Conservation (phyloP, 2,888 invertebrate species). For the Trilocha varians region DNA sequence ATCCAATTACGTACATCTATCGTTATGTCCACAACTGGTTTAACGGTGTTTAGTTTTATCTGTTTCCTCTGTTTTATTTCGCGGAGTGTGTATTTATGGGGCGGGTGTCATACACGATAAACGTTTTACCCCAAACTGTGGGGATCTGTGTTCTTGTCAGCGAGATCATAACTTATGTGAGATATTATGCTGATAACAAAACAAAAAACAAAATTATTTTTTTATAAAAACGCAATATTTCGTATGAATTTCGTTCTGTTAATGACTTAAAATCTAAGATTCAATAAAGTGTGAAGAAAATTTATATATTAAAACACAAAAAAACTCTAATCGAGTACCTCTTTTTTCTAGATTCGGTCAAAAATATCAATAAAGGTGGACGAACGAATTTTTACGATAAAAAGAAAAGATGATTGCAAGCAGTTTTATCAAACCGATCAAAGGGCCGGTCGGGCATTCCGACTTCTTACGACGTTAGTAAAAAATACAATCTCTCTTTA, state of each 20-base stretch:
- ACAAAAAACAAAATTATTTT: constrained; percentile 2
- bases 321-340: neutral
- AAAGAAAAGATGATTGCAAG: constrained; percentile 52
- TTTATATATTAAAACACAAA: neutral
- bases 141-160: constrained; percentile 66
- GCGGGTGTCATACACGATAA: constrained; percentile 65
- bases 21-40: constrained; percentile 39
- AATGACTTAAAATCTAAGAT: no score
- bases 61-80: constrained; percentile 62
- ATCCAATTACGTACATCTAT: constrained; percentile 24
- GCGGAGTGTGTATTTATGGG: constrained; percentile 58
- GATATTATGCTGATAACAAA: constrained; percentile 47
- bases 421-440: constrained; percentile 70
- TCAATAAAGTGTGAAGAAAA: neutral
- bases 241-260: no score
- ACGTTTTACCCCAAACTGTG: constrained; percentile 57
- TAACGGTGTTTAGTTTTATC: constrained; percentile 56
- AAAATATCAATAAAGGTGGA: constrained; percentile 52
- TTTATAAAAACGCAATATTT: no score
- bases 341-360: constrained; percentile 19
- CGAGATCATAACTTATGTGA: constrained; percentile 56
- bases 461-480: constrained; percentile 72
- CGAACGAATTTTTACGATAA: constrained; percentile 40
- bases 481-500: constrained; percentile 73
- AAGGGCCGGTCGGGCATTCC: constrained; percentile 70